A percentile compares a stretch with the other conserved stretches of the same genome.
phyloP scores from a whole-genome alignment of 2,797 vertebrate species.

The Sebastes aleutianus region DNA sequence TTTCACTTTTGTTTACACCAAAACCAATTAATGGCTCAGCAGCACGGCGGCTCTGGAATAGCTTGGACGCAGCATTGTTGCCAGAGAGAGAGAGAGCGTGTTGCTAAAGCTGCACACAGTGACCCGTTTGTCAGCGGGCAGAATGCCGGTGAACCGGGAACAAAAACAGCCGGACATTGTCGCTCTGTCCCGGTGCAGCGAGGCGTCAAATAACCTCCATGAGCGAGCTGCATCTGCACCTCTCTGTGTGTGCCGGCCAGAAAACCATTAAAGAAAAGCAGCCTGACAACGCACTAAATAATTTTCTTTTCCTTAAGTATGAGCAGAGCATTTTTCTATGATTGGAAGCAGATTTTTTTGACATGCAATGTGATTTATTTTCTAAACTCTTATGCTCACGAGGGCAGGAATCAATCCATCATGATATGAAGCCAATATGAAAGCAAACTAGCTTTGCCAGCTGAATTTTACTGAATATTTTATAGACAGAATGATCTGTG shows the following conservation, averaged over 20 bases:
- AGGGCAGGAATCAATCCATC: slow-evolving; percentile 22
- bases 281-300: slow-evolving; percentile 9
- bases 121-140: slow-evolving; percentile 66
- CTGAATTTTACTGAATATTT: not conserved
- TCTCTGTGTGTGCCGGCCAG: slow-evolving; percentile 21
- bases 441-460: not conserved
- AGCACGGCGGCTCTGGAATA: slow-evolving; percentile 31
- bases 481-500: not conserved
- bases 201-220: slow-evolving; percentile 69
- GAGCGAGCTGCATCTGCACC: slow-evolving; percentile 52
- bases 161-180: slow-evolving; percentile 73
- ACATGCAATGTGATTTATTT: slow-evolving; percentile 19
- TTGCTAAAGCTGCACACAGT: slow-evolving; percentile 66
- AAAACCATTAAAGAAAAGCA: slow-evolving; percentile 26
- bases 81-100: slow-evolving; percentile 38
- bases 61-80: slow-evolving; percentile 57
- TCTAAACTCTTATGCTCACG: slow-evolving; percentile 3
- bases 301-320: slow-evolving; percentile 24
- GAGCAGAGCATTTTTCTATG: slow-evolving; percentile 16
- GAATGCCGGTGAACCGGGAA: slow-evolving; percentile 59
- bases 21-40: slow-evolving; percentile 72
- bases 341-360: slow-evolving; percentile 39
- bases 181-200: slow-evolving; percentile 74
- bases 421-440: slow-evolving; percentile 1
- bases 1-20: slow-evolving; percentile 71